phyloP scores from a whole-genome alignment of 2,888 invertebrate genomes.

The Allolobophora icterica region DNA sequence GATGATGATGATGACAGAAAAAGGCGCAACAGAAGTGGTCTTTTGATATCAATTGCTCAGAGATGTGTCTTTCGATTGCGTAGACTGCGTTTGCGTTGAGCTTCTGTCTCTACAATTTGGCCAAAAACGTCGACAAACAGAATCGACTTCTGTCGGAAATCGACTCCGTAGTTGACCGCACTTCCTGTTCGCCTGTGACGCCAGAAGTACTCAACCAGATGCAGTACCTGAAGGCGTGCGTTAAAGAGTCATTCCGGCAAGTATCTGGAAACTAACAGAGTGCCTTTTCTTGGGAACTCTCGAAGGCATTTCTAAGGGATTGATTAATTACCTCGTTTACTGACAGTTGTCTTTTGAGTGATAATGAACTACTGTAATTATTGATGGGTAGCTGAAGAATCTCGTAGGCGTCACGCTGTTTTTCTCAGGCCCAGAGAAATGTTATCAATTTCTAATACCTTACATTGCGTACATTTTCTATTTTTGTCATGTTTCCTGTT shows the following conservation, averaged over 20 bases:
- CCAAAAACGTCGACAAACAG: conserved; percentile 51
- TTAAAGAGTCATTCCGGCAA: conserved; percentile 56
- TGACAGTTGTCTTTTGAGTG: too few species aligned
- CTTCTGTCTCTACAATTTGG: conserved; percentile 53
- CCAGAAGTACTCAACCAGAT: conserved; percentile 43
- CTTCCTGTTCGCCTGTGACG: not conserved
- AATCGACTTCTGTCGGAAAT: conserved; percentile 51
- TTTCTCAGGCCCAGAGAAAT: not conserved
- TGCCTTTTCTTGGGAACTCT: not conserved
- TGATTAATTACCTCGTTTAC: too few species aligned
- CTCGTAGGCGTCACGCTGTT: too few species aligned
- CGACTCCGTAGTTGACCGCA: conserved; percentile 23
- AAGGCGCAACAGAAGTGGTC: too few species aligned
- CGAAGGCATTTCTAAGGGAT: not conserved
- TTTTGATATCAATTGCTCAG: too few species aligned
- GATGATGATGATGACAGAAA: too few species aligned
- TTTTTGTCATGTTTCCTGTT: not conserved
- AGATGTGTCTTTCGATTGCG: not conserved
- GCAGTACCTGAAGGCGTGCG: conserved; percentile 54
- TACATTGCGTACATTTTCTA: not conserved
- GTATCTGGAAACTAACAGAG: not conserved
- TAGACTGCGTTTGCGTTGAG: conserved; percentile 54
- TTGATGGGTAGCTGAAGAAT: too few species aligned
- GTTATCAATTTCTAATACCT: not conserved
- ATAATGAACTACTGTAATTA: too few species aligned